Evolutionary conservation across 2,113 vertebrate species (phyloP).

Genomic region (Burhinus bistriatus): DNA sequence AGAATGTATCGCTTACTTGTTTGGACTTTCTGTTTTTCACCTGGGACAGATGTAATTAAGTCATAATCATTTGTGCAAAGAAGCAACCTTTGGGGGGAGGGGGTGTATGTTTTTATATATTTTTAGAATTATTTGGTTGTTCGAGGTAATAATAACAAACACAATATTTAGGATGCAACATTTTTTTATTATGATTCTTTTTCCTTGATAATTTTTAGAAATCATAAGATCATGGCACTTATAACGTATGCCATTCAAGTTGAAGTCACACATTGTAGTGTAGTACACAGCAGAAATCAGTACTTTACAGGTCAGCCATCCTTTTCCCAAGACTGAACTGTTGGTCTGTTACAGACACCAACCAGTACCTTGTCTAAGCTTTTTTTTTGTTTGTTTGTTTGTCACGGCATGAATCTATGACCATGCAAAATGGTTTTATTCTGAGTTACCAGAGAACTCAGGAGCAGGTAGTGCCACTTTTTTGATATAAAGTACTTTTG

Average conservation of each 20-base stretch:
- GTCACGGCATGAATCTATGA: neutral
- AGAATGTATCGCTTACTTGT: neutral
- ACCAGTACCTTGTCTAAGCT: neutral
- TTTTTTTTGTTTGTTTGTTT: neutral
- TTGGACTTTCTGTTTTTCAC: neutral
- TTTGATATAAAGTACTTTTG: neutral
- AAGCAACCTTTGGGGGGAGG: accelerated
- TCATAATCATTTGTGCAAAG: neutral
- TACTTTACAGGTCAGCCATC: neutral
- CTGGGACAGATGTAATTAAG: neutral
- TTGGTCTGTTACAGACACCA: neutral
- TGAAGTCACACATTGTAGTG: neutral
- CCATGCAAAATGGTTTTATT: neutral
- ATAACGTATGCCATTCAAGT: neutral
- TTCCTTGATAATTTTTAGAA: neutral
- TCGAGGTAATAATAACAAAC: neutral
- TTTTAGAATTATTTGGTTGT: neutral
- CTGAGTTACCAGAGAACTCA: neutral
- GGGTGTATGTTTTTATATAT: neutral
- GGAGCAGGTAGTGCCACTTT: neutral
- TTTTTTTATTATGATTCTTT: neutral
- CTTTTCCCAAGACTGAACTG: neutral
- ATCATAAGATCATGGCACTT: neutral
- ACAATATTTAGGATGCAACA: neutral
- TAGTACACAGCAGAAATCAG: neutral